These are phyloP conservation scores for Apostichopus leukothele DNA, from an alignment of 53 echinoderm and acorn worm species.

Conservation along the genomic window DNA sequence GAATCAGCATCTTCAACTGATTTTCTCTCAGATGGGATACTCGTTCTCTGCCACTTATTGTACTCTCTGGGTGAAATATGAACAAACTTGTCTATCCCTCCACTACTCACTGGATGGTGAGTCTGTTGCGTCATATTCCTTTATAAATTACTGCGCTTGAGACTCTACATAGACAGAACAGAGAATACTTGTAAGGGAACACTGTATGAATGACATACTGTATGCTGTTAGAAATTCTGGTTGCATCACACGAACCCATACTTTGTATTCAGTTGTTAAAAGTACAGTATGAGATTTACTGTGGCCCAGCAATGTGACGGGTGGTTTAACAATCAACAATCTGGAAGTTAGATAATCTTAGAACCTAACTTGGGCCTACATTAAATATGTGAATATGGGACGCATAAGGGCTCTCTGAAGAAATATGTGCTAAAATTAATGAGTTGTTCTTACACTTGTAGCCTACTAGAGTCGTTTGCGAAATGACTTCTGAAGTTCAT, in stretches of 20 bases:
- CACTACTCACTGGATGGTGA: neutral
- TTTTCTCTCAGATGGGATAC: neutral
- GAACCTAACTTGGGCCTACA: too few relatives aligned
- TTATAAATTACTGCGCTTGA: neutral
- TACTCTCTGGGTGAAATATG: conserved; percentile 9
- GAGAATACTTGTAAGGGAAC: neutral
- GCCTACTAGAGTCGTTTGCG: too few relatives aligned
- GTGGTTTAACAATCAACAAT: too few relatives aligned
- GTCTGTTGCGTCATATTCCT: neutral
- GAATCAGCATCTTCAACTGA: neutral
- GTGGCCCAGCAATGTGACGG: too few relatives aligned
- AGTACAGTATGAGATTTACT: too few relatives aligned
- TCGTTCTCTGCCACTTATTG: conserved; percentile 36
- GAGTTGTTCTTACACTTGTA: too few relatives aligned
- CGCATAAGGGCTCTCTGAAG: too few relatives aligned
- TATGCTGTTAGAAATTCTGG: neutral
- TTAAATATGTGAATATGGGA: too few relatives aligned
- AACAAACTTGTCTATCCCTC: neutral
- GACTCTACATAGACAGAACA: neutral
- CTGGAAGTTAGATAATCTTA: too few relatives aligned
- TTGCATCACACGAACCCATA: neutral
- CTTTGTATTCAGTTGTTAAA: too few relatives aligned
- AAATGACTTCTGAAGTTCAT: too few relatives aligned
- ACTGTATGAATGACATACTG: neutral
- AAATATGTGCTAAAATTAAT: too few relatives aligned